Base-by-base conservation (phyloP, 64 coral and sea anemone species). In the Dendrophyllia cribrosa region DNA sequence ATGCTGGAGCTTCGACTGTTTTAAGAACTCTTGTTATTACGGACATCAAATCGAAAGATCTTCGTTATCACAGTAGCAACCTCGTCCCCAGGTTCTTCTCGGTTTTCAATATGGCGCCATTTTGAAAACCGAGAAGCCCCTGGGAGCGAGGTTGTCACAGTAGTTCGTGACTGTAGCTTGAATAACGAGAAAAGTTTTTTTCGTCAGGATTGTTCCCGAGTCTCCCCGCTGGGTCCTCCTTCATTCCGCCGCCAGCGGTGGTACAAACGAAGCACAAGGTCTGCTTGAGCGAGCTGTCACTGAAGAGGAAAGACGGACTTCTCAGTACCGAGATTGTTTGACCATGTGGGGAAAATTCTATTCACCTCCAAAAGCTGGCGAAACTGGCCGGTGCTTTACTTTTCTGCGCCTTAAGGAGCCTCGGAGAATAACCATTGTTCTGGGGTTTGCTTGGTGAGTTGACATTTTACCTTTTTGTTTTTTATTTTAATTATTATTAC, bases 191-290 rank as follows among this genome's bases (percentile, higher is more conserved):
- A 68, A 10, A 0, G 22, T 82, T 51, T 67, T 58, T 75, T 49
- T 63, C 5, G 43, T 73, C 25, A 97, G 95, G 46, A 83, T 91
- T 19, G 56, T 91, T 10, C 79, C 95, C 9, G 88, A 97, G 58
- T 97, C 95, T 50, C 88, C 95, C 1, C 95, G 92, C 26, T 97
- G 95, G 95, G 15, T 53, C 25, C 59, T 96, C 1, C 80, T 96
- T 53, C 62, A 93, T 51, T 89, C 86, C n/a, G 20, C 67, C 62
- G 47, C 48, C 7, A 34, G 70, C 13, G 78, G 44, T 8, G 67
- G 22, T 25, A 72, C 22, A 8, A 88, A 83, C 47, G 92, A 94
- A 48, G 87, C 92, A 0, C 77, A 72, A 55, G 73, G 72, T 47
- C 53, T 94, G 79, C 48, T 94, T 4, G 77, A 73, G 17, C 77